A percentile compares a stretch with the other conserved stretches of the same genome.
These are phyloP conservation scores for Mercenaria mercenaria DNA, from an alignment of 1,140 invertebrate genomes.

Conservation along the genomic window DNA sequence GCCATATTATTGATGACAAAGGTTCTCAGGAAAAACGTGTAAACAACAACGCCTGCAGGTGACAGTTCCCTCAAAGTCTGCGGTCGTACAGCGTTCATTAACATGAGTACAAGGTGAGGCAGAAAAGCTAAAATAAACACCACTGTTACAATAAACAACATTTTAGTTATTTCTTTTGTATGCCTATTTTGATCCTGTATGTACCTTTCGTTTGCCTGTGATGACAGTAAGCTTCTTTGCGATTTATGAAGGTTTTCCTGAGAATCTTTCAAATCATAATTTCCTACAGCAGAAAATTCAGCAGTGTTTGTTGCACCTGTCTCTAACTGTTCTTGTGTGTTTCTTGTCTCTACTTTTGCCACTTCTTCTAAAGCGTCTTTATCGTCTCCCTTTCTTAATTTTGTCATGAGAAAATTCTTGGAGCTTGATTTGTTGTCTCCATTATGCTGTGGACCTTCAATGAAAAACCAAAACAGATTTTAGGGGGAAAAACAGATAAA, in stretches of 20 bases:
- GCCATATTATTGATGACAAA: slow-evolving; percentile 78
- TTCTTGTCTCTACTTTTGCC: too few species aligned
- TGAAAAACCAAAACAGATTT: too few species aligned
- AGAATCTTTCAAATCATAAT: not conserved
- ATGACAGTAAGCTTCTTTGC: not conserved
- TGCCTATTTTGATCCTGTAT: not conserved
- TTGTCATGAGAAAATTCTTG: too few species aligned
- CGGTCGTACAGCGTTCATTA: slow-evolving; percentile 45
- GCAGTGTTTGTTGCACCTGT: too few species aligned
- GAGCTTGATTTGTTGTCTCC: too few species aligned
- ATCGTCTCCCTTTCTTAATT: too few species aligned
- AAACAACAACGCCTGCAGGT: slow-evolving; percentile 18
- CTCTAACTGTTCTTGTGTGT: too few species aligned
- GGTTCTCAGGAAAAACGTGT: slow-evolving; percentile 70
- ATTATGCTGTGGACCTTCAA: too few species aligned
- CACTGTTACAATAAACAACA: slow-evolving; percentile 73
- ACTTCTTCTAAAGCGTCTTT: too few species aligned
- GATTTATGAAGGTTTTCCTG: not conserved
- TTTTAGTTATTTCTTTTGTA: slow-evolving; percentile 60
- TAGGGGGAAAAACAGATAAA: too few species aligned
- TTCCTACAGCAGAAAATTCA: not conserved
- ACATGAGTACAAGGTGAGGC: slow-evolving; percentile 71
- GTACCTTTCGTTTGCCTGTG: not conserved
- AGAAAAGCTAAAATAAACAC: slow-evolving; percentile 75
- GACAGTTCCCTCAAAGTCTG: slow-evolving; percentile 51